Conservation (phyloP, 1,140 invertebrate species). For the Teleogryllus occipitalis region DNA sequence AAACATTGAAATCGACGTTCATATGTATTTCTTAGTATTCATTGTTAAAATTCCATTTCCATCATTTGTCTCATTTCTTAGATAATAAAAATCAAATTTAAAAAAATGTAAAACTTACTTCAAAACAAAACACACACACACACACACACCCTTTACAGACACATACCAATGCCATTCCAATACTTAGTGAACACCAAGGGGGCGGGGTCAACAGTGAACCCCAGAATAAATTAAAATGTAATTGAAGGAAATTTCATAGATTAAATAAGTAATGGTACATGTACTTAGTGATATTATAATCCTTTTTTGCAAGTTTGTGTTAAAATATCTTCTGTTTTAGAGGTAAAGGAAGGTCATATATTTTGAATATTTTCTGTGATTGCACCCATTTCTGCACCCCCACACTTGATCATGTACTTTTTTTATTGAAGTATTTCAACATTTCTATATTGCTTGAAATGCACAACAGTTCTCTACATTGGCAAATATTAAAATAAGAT, state of each 20-base stretch:
- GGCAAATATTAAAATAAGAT: no score
- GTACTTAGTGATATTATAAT: neutral
- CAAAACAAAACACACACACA: no score
- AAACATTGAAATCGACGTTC: neutral
- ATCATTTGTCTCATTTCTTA: no score
- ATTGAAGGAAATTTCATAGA: neutral
- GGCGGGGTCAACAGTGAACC: no score
- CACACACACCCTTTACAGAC: no score
- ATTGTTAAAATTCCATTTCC: neutral
- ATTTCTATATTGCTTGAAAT: neutral
- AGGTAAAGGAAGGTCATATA: neutral
- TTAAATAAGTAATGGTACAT: neutral
- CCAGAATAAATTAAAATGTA: no score
- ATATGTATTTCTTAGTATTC: neutral
- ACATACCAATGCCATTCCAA: no score
- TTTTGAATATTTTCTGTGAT: neutral
- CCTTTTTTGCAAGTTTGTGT: neutral
- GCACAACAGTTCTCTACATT: no score
- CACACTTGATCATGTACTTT: neutral
- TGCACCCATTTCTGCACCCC: no score
- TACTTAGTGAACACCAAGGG: no score
- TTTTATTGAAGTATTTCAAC: neutral
- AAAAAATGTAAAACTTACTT: no score
- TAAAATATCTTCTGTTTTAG: neutral
- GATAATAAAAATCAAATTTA: no score